These are phyloP conservation scores for Brachionus rotundiformis DNA, from an alignment of 1,140 invertebrate species.

Conservation along the genomic window DNA sequence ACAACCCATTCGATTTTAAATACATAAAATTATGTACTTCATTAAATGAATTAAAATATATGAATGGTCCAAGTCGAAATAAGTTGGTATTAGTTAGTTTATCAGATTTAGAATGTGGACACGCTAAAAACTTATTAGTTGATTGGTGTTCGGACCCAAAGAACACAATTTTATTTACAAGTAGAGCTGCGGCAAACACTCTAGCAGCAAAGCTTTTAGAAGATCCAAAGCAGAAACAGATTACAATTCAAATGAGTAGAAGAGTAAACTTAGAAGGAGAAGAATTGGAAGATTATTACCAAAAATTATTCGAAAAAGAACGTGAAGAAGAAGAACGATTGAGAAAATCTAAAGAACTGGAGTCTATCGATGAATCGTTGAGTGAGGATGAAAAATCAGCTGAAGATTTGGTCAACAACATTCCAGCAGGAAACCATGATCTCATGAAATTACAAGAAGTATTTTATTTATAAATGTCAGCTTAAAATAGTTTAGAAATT, in stretches of 20 bases:
- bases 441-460: conserved; percentile 45
- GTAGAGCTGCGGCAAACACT: conserved; percentile 71
- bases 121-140: conserved; percentile 89
- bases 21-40: conserved; percentile 88
- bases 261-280: conserved; percentile 78
- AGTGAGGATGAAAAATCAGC: conserved; percentile 43
- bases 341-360: conserved; percentile 55
- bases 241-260: conserved; percentile 59
- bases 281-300: conserved; percentile 86
- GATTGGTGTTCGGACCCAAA: conserved; percentile 87
- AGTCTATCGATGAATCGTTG: conserved; percentile 46
- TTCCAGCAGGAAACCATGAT: conserved; percentile 42
- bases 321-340: conserved; percentile 61
- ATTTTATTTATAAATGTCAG: background rate
- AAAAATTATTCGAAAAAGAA: conserved; percentile 62
- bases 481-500: background rate
- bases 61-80: conserved; percentile 84
- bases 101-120: conserved; percentile 92
- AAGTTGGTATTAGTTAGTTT: conserved; percentile 88
- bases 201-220: conserved; percentile 83
- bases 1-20: conserved; percentile 86
- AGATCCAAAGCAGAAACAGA: conserved; percentile 71
- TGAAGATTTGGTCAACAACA: background rate
- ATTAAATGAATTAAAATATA: conserved; percentile 80
- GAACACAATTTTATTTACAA: conserved; percentile 93